Evolutionary conservation across 2,888 invertebrate genomes (phyloP).

Genomic region (Ophion ventricosus): DNA sequence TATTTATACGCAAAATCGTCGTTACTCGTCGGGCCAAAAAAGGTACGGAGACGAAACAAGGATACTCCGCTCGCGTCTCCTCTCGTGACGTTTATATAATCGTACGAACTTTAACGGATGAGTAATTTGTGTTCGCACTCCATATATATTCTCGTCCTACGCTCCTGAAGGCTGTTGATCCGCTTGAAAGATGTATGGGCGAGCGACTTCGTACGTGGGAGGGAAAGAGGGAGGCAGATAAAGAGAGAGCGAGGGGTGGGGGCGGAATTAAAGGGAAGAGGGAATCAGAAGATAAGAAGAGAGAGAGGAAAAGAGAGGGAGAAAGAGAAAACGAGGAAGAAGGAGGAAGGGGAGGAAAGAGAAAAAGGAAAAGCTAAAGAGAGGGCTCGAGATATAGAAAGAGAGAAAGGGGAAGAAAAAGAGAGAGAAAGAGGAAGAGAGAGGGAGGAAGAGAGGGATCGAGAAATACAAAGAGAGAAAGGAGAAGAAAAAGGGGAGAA

Average conservation of each 20-base stretch:
- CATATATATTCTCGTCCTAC: constrained; percentile 4
- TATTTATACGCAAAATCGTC: constrained; percentile 33
- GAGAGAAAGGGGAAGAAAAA: not conserved
- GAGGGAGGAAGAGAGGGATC: not conserved
- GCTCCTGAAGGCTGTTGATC: constrained; percentile 6
- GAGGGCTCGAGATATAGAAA: not conserved
- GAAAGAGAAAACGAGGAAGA: not conserved
- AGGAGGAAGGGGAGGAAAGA: not conserved
- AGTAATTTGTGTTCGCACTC: constrained; percentile 43
- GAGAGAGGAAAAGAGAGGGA: not conserved
- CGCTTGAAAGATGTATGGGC: constrained; percentile 12
- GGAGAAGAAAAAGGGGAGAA: not conserved
- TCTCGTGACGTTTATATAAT: constrained; percentile 20
- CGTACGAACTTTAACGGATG: constrained; percentile 41
- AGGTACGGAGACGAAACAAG: not conserved
- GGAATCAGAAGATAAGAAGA: not conserved
- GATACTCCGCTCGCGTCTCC: constrained; percentile 7
- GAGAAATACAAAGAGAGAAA: too few relatives aligned
- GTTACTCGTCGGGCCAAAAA: constrained; percentile 21
- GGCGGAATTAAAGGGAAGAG: not conserved
- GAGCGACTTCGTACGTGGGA: not conserved
- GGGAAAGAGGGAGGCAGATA: not conserved
- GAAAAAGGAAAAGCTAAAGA: not conserved
- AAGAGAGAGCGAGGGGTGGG: not conserved
- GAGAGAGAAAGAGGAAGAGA: not conserved